A percentile compares a stretch with the other conserved stretches of the same genome.
These are phyloP conservation scores for Apamea crenata DNA, from an alignment of 2,888 invertebrate genomes.

Conservation along the genomic window DNA sequence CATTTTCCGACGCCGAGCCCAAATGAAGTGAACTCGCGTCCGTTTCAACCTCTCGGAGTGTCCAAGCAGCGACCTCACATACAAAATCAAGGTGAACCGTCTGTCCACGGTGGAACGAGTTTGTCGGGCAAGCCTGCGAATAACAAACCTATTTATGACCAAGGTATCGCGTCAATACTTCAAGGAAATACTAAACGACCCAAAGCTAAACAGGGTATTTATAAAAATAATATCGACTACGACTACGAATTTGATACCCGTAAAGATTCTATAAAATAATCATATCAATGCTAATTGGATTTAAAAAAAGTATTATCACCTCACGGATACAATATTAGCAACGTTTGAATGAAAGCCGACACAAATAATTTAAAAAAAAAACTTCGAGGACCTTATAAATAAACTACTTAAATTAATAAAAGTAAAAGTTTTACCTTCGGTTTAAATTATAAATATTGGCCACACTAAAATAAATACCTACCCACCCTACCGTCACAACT, in stretches of 20 bases:
- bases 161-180: constrained; percentile 41
- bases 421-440: constrained; percentile 36
- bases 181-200: constrained; percentile 33
- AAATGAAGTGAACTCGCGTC: constrained; percentile 10
- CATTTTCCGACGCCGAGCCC: background rate
- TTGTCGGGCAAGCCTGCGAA: constrained; percentile 41
- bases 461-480: constrained; percentile 1
- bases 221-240: constrained; percentile 34
- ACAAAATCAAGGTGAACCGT: constrained; percentile 60
- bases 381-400: background rate
- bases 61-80: constrained; percentile 48
- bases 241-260: constrained; percentile 54
- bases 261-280: constrained; percentile 31
- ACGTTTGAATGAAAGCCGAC: background rate
- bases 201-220: constrained; percentile 29
- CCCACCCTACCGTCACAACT: background rate
- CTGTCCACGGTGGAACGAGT: constrained; percentile 54
- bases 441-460: background rate
- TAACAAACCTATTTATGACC: constrained; percentile 47
- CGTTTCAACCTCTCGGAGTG: constrained; percentile 39
- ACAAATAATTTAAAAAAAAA: background rate
- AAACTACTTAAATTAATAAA: background rate
- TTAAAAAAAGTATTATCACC: background rate
- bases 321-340: background rate
- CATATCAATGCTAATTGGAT: background rate